These are phyloP conservation scores for Drosophila seclusa DNA, from an alignment of 2,888 invertebrate species.

Conservation along the genomic window DNA sequence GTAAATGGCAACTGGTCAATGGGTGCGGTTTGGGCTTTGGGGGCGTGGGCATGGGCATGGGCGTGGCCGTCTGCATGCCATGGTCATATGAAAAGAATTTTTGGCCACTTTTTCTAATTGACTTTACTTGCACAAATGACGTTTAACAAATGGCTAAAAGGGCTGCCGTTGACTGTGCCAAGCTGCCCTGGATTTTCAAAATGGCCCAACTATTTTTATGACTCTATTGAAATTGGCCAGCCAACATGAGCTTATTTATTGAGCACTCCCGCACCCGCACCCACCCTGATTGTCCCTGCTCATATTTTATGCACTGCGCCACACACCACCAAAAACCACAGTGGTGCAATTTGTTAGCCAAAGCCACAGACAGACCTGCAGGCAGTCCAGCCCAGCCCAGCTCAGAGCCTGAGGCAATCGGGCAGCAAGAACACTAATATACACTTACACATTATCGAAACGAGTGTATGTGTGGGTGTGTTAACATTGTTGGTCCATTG, in stretches of 20 bases:
- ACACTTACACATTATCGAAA: background rate
- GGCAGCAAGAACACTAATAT: constrained; percentile 10
- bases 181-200: constrained; percentile 44
- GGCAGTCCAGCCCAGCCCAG: background rate
- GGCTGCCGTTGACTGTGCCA: constrained; percentile 26
- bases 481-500: constrained; percentile 53
- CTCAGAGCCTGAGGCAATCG: constrained; percentile 9
- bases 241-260: constrained; percentile 17
- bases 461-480: background rate
- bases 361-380: constrained; percentile 42
- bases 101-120: constrained; percentile 58
- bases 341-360: constrained; percentile 60
- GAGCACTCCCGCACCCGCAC: background rate
- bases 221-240: constrained; percentile 51
- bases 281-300: constrained; percentile 45
- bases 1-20: constrained; percentile 27
- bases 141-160: constrained; percentile 53
- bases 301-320: constrained; percentile 59
- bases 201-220: constrained; percentile 60
- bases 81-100: constrained; percentile 37
- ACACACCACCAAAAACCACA: constrained; percentile 52
- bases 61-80: constrained; percentile 1
- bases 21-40: constrained; percentile 1
- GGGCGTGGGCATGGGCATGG: background rate
- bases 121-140: constrained; percentile 48